phyloP scores from a whole-genome alignment of 2,113 vertebrate genomes.

The Platichthys stellatus region DNA sequence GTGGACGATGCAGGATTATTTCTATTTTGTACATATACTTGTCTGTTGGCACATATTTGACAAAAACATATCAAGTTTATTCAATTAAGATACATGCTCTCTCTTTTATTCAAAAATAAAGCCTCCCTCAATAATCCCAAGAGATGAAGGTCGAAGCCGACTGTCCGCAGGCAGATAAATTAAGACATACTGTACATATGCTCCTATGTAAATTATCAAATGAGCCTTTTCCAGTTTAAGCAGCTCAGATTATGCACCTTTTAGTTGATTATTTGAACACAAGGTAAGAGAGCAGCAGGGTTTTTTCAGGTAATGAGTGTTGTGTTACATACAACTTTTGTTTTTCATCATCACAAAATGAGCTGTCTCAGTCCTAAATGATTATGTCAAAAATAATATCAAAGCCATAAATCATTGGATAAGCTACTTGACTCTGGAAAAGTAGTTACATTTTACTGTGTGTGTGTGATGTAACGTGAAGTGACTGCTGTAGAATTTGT shows the following conservation, averaged over 20 bases:
- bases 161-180: not conserved
- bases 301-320: not conserved
- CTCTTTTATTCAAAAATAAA: no score
- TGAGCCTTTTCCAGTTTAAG: not conserved
- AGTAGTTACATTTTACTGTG: not conserved
- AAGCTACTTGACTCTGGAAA: constrained; percentile 8
- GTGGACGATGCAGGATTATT: no score
- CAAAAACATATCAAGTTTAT: no score
- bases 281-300: not conserved
- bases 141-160: no score
- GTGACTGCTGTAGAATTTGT: no score
- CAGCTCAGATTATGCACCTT: not conserved
- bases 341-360: not conserved
- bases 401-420: constrained; percentile 34
- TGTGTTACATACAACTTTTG: not conserved
- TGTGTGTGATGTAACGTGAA: not conserved
- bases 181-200: not conserved
- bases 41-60: no score
- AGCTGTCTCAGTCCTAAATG: not conserved
- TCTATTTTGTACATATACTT: no score
- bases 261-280: not conserved
- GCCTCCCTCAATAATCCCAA: no score
- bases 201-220: not conserved
- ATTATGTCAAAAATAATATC: not conserved
- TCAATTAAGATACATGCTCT: no score